A percentile compares a stretch with the other conserved stretches of the same genome.
phyloP scores from a whole-genome alignment of 2,888 invertebrate genomes.

The Coenonympha arcania region DNA sequence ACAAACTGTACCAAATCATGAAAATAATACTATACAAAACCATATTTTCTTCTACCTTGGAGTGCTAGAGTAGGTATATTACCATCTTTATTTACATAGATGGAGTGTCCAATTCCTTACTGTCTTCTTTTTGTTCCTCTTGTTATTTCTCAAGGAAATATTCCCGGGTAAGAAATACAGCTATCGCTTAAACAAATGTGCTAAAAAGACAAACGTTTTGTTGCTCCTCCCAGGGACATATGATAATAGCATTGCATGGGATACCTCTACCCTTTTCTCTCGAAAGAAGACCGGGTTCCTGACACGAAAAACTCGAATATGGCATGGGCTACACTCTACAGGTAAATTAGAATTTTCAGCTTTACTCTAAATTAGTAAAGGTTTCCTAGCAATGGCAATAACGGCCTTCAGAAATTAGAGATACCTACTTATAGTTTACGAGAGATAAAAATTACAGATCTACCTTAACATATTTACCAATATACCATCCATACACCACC shows the following conservation, averaged over 20 bases:
- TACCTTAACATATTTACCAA: too few relatives aligned
- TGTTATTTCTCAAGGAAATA: constrained; percentile 43
- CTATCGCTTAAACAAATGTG: constrained; percentile 69
- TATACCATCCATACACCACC: too few relatives aligned
- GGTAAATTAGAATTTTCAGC: too few relatives aligned
- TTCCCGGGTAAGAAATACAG: constrained; percentile 62
- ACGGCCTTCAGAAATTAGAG: too few relatives aligned
- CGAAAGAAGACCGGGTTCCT: neutral
- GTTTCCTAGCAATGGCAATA: too few relatives aligned
- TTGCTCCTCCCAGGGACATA: constrained; percentile 62
- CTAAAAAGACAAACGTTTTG: constrained; percentile 72
- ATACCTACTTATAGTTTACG: too few relatives aligned
- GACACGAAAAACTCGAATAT: neutral
- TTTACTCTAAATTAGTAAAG: too few relatives aligned
- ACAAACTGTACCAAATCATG: too few relatives aligned
- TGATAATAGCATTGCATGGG: constrained; percentile 61
- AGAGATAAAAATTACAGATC: too few relatives aligned
- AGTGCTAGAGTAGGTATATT: constrained; percentile 1
- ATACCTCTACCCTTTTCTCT: constrained; percentile 37
- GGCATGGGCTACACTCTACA: too few relatives aligned
- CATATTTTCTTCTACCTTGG: constrained; percentile 16
- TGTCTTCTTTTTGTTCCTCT: constrained; percentile 34
- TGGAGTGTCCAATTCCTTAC: constrained; percentile 40
- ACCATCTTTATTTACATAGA: constrained; percentile 30
- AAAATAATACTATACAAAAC: constrained; percentile 22